Evolutionary conservation across 2,888 invertebrate species (phyloP), one percentile per base, ranked within the genome.

Genomic region (Cryptocephalus moraei): DNA sequence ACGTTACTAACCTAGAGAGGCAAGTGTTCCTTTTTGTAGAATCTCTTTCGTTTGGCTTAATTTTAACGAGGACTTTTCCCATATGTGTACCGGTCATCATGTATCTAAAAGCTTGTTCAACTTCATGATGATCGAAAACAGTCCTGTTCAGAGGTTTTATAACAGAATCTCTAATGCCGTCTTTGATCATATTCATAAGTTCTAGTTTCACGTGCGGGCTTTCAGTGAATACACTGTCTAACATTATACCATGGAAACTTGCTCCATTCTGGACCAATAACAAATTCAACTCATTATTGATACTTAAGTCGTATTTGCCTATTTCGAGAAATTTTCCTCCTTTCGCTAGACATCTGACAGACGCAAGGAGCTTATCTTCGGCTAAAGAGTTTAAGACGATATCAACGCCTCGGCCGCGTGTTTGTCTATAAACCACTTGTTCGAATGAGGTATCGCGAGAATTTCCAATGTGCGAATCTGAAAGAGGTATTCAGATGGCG

Each of bases 321-420:
- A 92, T 91, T 72, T 92, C 91, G 43, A 91, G 67, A 68, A 91
- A 91, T 48, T 82, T 74, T 9, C 91, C 83, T 1, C 75, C 72
- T 2, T 56, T 56, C 0, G 75, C 78, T 9, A 84, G 65, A 55
- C 83, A 84, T 3, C 80, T 71, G 0, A 81, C 66, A 0, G 82
- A 82, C 0, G 82, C 86, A 61, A 80, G 77, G 1, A 95, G 75
- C 68, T 95, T 95, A 40, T 96, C 94, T 62, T 91, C 94, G 0
- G 94, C 82, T 39, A 97, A 71, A 0, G 93, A 94, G 68, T 97
- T 97, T 8, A 92, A 72, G 10, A 96, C 87, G 46, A 94, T 72
- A 63, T 97, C 90, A 0, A 97, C 95, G 34, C 95, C 94, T 57
- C 76, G 76, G 9, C 95, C 94, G 8, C 83, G 75, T 0, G 95